Conservation (phyloP, 2,888 invertebrate genomes). For the Pseudococcus jackbeardsleyi region DNA sequence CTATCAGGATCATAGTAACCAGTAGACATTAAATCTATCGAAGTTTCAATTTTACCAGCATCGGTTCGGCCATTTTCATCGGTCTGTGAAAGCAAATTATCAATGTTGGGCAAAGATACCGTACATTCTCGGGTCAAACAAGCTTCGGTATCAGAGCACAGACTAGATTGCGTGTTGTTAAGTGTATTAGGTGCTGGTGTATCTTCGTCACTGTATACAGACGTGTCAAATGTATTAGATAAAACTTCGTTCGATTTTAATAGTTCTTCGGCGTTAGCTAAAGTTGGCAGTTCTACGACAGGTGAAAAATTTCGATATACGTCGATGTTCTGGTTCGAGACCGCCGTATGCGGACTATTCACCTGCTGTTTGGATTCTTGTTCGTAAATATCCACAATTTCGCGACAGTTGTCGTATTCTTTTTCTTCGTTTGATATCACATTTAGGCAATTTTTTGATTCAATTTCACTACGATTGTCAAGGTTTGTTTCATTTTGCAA, state of each 20-base stretch:
- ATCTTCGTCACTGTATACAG: slow-evolving; percentile 30
- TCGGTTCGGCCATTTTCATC: slow-evolving; percentile 29
- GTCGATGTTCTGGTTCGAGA: neutral
- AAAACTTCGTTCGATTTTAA: slow-evolving; percentile 32
- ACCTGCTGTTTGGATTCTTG: slow-evolving; percentile 28
- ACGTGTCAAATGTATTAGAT: slow-evolving; percentile 34
- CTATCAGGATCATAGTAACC: neutral
- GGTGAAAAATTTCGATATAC: neutral
- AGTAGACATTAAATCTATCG: neutral
- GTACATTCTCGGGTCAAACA: slow-evolving; percentile 29
- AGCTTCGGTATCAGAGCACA: neutral
- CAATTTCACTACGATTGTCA: neutral
- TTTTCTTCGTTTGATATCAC: slow-evolving; percentile 44
- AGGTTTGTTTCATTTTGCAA: neutral
- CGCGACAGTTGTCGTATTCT: slow-evolving; percentile 44
- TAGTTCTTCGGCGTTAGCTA: slow-evolving; percentile 4
- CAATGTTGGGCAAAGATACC: slow-evolving; percentile 23
- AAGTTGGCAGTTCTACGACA: slow-evolving; percentile 10
- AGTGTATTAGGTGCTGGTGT: neutral
- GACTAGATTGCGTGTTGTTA: neutral
- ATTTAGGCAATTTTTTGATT: slow-evolving; percentile 12
- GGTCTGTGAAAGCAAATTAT: neutral
- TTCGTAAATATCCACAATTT: slow-evolving; percentile 33
- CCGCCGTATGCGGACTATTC: neutral
- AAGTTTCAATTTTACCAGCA: neutral